Percentiles rank a stretch among this genome's conserved stretches.
These are phyloP conservation scores for Oxystoma pomonae DNA, from an alignment of 2,888 invertebrate species.

Conservation along the genomic window DNA sequence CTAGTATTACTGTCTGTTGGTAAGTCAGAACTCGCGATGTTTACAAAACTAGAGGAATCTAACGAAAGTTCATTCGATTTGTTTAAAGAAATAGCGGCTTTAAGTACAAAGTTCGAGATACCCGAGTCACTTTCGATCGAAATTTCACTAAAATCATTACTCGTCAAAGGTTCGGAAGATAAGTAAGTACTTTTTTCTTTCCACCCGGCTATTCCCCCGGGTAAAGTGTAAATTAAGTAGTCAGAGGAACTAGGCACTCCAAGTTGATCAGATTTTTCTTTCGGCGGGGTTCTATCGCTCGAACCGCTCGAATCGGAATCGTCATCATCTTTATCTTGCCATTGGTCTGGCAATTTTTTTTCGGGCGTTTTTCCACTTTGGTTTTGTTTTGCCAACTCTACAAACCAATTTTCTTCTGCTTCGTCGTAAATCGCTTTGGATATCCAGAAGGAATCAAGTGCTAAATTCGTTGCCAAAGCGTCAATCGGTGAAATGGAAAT, in stretches of 20 bases:
- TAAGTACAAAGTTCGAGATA: not conserved
- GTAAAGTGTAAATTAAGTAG: slow-evolving; percentile 56
- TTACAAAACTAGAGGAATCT: not conserved
- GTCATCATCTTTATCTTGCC: slow-evolving; percentile 58
- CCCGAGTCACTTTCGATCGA: slow-evolving; percentile 5
- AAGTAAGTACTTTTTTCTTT: slow-evolving; percentile 76
- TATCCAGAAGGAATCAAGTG: slow-evolving; percentile 55
- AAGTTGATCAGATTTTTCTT: slow-evolving; percentile 26
- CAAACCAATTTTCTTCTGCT: slow-evolving; percentile 56
- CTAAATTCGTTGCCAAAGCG: slow-evolving; percentile 17
- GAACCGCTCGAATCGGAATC: slow-evolving; percentile 60
- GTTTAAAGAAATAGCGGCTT: slow-evolving; percentile 3
- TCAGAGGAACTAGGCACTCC: slow-evolving; percentile 21
- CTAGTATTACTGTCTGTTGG: not conserved
- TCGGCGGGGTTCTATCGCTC: slow-evolving; percentile 50
- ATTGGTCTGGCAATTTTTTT: too few species aligned
- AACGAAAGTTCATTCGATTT: slow-evolving; percentile 4
- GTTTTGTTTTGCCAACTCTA: slow-evolving; percentile 26
- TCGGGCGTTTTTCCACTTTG: slow-evolving; percentile 40
- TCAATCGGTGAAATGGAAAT: not conserved
- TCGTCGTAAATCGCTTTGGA: slow-evolving; percentile 60
- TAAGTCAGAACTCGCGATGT: not conserved
- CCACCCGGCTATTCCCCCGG: slow-evolving; percentile 79
- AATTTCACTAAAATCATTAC: slow-evolving; percentile 1
- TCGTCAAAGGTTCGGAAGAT: slow-evolving; percentile 51